Evolutionary conservation across 2,888 invertebrate species (phyloP), one percentile per base, ranked within the genome.

Genomic region (Schizaphis graminum): DNA sequence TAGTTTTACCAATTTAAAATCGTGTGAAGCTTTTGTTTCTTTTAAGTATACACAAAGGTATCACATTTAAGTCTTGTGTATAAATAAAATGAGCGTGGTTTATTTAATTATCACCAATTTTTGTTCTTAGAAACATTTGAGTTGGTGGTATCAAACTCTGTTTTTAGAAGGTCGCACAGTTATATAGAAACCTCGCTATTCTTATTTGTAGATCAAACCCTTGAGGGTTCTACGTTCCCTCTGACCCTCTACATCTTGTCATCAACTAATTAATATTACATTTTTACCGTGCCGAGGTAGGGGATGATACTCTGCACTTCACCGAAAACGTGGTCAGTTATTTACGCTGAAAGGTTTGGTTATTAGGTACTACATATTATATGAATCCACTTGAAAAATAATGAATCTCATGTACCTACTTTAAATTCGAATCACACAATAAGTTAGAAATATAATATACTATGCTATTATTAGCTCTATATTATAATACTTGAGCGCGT

Each of bases 231-330:
- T n/a, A 16, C 5, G n/a, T 67, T 35, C 35, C 21, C 77, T 41
- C 16, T 77, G 35, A 0, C 21, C 77, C 35, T 41, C 16, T 77
- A 77, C 3, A 77, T 35, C 35, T 35, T 77, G 77, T 77, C 77
- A 35, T 77, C 77, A 77, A 77, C 77, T 77, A 77, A 77, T 77
- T 77, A 77, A 77, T 41, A 77, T 77, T 35, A 77, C 35, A 41
- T 77, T 77, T 77, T 77, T 77, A 35, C 35, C 77, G 35, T 77
- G 3, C 35, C 21, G 21, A 35, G 77, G 35, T 77, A 35, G 35
- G 21, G 77, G 21, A 57, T 26, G 57, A 26, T 77, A 35, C 2
- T 35, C 35, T 77, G 77, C 21, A 77, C 77, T 77, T 77, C 21
- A 77, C 35, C 7, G 77, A 77, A 77, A 77, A 77, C 77, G 35